Conservation (phyloP, 2,888 invertebrate species). For the Pollenia angustigena region DNA sequence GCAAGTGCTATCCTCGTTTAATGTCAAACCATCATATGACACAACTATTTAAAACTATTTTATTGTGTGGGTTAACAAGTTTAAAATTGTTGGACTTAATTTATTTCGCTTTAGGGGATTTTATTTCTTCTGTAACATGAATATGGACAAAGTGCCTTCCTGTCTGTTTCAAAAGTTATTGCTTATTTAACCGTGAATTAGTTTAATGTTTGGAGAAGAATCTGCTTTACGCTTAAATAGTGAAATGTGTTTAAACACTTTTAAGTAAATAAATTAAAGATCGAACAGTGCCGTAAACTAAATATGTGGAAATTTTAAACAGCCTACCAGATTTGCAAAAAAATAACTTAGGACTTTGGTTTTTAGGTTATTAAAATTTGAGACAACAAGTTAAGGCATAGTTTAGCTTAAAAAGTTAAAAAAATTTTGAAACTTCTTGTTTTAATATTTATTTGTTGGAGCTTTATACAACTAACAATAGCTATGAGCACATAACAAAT, state of each 20-base stretch:
- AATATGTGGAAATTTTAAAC: no score
- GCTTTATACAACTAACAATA: no score
- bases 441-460: no score
- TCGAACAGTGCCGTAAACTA: no score
- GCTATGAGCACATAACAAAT: no score
- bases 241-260: background rate
- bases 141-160: background rate
- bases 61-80: slow-evolving; percentile 7
- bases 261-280: background rate
- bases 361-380: no score
- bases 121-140: background rate
- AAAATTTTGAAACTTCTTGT: no score
- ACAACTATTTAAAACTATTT: background rate
- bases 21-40: background rate
- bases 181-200: slow-evolving; percentile 18
- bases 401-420: no score
- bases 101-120: slow-evolving; percentile 10
- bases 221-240: no score
- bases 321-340: no score
- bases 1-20: slow-evolving; percentile 4
- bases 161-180: background rate
- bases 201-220: background rate
- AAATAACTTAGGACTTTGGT: no score
- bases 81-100: slow-evolving; percentile 32
- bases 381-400: no score